Conservation (phyloP, 1,140 invertebrate genomes). For the Fopius arisanus region DNA sequence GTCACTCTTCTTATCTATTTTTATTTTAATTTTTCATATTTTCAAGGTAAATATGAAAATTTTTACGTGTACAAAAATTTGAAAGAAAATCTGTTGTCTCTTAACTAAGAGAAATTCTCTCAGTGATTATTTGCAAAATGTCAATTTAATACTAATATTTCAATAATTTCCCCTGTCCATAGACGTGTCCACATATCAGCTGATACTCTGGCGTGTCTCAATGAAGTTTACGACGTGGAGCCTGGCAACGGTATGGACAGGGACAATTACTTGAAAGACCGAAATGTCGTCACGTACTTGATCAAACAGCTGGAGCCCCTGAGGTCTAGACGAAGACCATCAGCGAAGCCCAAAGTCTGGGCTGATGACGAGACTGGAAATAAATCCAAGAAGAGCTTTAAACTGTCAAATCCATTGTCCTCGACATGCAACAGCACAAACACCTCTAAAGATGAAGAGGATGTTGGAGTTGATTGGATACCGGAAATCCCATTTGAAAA, state of each 20-base stretch:
- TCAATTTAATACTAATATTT: neutral
- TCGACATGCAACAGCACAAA: slow-evolving; percentile 44
- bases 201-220: slow-evolving; percentile 83
- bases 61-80: too few species aligned
- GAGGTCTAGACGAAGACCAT: slow-evolving; percentile 66
- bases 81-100: too few species aligned
- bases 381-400: slow-evolving; percentile 60
- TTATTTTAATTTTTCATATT: too few species aligned
- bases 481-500: slow-evolving; percentile 92
- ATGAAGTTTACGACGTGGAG: slow-evolving; percentile 91
- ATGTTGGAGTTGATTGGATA: slow-evolving; percentile 82
- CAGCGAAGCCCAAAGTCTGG: slow-evolving; percentile 67
- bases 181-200: slow-evolving; percentile 92
- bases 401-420: slow-evolving; percentile 51
- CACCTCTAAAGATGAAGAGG: slow-evolving; percentile 73
- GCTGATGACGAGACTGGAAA: slow-evolving; percentile 64
- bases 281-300: slow-evolving; percentile 91
- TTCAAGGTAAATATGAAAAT: too few species aligned
- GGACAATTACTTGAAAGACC: slow-evolving; percentile 85
- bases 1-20: too few species aligned
- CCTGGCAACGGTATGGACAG: slow-evolving; percentile 86
- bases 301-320: slow-evolving; percentile 85
- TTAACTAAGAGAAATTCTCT: too few species aligned
- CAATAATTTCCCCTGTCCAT: slow-evolving; percentile 36
- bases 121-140: neutral